phyloP scores from a whole-genome alignment of 1,140 invertebrate species.

The Lordiphosa clarofinis region DNA sequence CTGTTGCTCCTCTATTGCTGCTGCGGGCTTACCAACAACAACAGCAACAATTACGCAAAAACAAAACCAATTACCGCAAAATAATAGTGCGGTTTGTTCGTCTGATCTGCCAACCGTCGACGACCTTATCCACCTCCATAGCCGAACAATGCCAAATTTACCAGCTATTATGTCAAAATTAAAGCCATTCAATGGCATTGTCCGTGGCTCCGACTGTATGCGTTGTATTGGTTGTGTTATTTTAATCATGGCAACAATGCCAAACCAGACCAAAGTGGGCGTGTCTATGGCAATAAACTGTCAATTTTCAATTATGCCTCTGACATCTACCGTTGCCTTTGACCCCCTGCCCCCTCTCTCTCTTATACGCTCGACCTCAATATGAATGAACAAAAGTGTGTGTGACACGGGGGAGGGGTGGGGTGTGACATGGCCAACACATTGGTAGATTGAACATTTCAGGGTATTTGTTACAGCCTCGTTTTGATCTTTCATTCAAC shows the following conservation, averaged over 20 bases:
- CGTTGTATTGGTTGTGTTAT: conserved; percentile 8
- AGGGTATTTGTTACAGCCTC: background rate
- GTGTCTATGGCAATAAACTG: conserved; percentile 56
- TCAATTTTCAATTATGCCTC: conserved; percentile 54
- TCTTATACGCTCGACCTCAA: too few relatives aligned
- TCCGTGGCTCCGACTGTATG: conserved; percentile 2
- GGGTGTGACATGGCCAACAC: conserved; percentile 7
- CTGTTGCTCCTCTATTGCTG: conserved; percentile 1
- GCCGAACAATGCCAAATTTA: conserved; percentile 41
- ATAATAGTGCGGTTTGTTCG: conserved; percentile 40
- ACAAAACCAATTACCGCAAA: conserved; percentile 46
- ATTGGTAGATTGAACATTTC: background rate
- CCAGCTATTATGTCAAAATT: conserved; percentile 52
- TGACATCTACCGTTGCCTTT: conserved; percentile 12
- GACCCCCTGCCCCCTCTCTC: too few relatives aligned
- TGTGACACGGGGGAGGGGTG: conserved; percentile 10
- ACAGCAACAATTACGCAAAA: conserved; percentile 25
- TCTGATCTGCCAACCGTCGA: conserved; percentile 1
- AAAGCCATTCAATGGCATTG: conserved; percentile 44
- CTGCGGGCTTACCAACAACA: conserved; percentile 8
- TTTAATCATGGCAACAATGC: conserved; percentile 48
- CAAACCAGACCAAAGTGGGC: conserved; percentile 36
- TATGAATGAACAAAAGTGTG: too few relatives aligned
- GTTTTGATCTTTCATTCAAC: conserved; percentile 6
- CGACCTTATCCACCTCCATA: conserved; percentile 4